Conservation (phyloP, 2,797 vertebrate genomes). For the Coccyzus lansbergi region DNA sequence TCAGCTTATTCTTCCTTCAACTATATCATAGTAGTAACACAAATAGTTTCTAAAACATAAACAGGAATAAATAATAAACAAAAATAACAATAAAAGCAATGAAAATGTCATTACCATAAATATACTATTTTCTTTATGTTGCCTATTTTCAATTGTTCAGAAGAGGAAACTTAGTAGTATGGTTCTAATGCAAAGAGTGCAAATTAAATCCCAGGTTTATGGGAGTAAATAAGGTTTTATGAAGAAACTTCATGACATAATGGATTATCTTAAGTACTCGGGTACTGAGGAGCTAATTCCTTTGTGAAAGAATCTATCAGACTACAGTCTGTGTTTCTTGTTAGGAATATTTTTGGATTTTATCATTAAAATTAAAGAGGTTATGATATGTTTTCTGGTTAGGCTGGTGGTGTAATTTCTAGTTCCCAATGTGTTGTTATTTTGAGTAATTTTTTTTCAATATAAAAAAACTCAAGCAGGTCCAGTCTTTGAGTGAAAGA, state of each 20-base stretch:
- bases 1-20: neutral
- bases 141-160: neutral
- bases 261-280: neutral
- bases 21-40: neutral
- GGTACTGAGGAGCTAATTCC: neutral
- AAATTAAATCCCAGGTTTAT: neutral
- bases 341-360: neutral
- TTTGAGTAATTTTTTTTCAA: neutral
- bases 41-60: neutral
- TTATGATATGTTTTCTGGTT: neutral
- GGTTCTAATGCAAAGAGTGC: neutral
- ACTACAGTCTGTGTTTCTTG: neutral
- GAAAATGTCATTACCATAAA: neutral
- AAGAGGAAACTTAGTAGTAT: neutral
- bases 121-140: neutral
- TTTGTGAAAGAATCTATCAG: neutral
- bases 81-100: neutral
- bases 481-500: neutral
- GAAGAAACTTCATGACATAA: neutral
- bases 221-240: neutral
- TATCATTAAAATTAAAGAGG: neutral
- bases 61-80: neutral
- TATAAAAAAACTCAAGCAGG: no score
- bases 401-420: neutral
- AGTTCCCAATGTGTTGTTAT: neutral